phyloP scores from a whole-genome alignment of 1,140 invertebrate genomes.

The Rhynchophorus ferrugineus region DNA sequence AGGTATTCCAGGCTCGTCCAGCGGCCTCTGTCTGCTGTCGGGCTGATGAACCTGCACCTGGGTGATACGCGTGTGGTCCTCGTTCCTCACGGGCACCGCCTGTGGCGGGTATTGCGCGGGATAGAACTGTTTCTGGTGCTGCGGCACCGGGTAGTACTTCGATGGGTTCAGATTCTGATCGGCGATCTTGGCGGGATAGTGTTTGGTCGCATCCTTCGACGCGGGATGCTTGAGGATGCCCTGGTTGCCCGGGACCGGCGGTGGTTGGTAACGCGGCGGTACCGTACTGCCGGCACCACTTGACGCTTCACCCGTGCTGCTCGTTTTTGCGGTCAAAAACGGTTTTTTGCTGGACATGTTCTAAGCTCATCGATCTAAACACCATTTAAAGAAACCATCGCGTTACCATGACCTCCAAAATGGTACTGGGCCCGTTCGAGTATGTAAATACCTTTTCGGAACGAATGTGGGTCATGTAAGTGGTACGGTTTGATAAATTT shows the following conservation, averaged over 20 bases:
- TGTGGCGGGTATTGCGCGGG: conserved; percentile 18
- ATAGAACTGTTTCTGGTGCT: conserved; percentile 17
- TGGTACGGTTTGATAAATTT: conserved; percentile 23
- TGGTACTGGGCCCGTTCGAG: conserved; percentile 16
- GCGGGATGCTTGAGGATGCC: conserved; percentile 50
- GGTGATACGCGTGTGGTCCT: conserved; percentile 40
- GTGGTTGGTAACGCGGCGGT: conserved; percentile 58
- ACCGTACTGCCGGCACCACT: conserved; percentile 30
- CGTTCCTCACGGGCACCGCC: conserved; percentile 36
- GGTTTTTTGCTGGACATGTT: conserved; percentile 41
- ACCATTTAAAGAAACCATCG: conserved; percentile 12
- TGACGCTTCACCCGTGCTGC: conserved; percentile 17
- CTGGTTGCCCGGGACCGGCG: conserved; percentile 46
- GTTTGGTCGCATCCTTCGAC: conserved; percentile 28
- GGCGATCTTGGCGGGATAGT: conserved; percentile 11
- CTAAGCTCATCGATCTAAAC: conserved; percentile 15
- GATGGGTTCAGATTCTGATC: conserved; percentile 16
- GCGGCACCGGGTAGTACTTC: conserved; percentile 16
- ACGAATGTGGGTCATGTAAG: conserved; percentile 29
- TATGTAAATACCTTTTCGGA: conserved; percentile 25
- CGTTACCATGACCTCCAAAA: conserved; percentile 24
- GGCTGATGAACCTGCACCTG: conserved; percentile 41
- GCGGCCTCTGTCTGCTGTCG: conserved; percentile 32
- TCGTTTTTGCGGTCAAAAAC: conserved; percentile 32
- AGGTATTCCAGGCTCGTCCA: conserved; percentile 38